These are phyloP conservation scores for Autographa pulchrina DNA, from an alignment of 2,888 invertebrate species.

Conservation along the genomic window DNA sequence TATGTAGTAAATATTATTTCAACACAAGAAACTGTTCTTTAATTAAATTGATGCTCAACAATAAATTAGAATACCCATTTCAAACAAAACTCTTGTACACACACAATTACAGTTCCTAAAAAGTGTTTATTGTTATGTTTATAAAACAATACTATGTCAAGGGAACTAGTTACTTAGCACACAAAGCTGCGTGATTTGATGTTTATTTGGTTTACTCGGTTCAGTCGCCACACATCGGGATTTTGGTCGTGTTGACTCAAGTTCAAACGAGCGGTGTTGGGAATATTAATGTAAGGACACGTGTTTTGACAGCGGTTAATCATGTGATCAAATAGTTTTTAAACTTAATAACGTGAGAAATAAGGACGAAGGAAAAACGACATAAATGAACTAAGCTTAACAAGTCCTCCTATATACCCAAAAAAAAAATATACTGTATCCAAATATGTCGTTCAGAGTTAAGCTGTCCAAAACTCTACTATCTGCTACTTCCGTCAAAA, in stretches of 20 bases:
- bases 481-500: too few relatives aligned
- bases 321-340: neutral
- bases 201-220: conserved; percentile 12
- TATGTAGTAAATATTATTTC: too few relatives aligned
- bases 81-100: too few relatives aligned
- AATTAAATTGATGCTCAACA: too few relatives aligned
- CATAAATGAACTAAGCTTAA: too few relatives aligned
- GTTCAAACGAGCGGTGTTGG: conserved; percentile 29
- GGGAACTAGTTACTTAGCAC: conserved; percentile 7
- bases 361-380: too few relatives aligned
- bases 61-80: too few relatives aligned
- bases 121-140: neutral
- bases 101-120: neutral
- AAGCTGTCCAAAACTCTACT: too few relatives aligned
- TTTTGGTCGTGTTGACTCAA: conserved; percentile 38
- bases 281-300: conserved; percentile 45
- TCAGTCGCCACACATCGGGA: conserved; percentile 21
- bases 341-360: neutral
- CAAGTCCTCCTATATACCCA: too few relatives aligned
- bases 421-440: too few relatives aligned
- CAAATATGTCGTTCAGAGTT: too few relatives aligned
- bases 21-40: too few relatives aligned
- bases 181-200: conserved; percentile 23
- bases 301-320: conserved; percentile 10
- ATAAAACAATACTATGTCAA: neutral